Base-by-base conservation (phyloP, 2,797 vertebrate species). In the Serranus cabrilla region DNA sequence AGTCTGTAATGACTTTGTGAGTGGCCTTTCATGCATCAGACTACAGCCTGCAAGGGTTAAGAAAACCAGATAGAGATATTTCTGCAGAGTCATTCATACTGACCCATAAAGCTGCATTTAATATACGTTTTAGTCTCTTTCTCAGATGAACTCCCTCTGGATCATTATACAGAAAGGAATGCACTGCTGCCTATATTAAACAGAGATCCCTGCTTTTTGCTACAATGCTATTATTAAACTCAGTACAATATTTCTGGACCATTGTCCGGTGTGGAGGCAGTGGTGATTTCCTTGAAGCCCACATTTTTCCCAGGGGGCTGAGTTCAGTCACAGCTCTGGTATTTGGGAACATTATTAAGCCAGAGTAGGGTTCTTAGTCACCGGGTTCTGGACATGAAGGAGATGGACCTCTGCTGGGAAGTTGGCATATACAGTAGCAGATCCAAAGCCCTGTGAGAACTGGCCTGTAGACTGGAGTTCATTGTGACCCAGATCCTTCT, bases 301-400 rank as follows among this genome's bases (percentile, higher is more conserved):
- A 85, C 78, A 69, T 63, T 71, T 83, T 86, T 82, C 86, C 89
- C 89, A 79, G 56, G 72, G 80, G 87, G 54, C 69, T 71, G 69
- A 71, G 63, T 79, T 87, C 77, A 83, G 81, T 93, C 89, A 92
- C 59, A 81, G 52, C 72, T 93, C 63, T 92, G 89, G 90, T 91
- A 94, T 95, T 92, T 89, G 68, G 52, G 71, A 86, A 86, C 40
- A 20, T 85, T 88, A 85, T 83, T 82, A 84, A 85, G 59, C 78
- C 65, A 81, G 72, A 85, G 78, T 76, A 42, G 63, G 62, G 77
- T 67, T 90, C 81, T 93, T 91, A 93, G 90, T 93, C 91, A 93
- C 72, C 83, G 73, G 43, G 72, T 76, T 72, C 61, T 74, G 71
- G 83, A 74, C 65, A 74, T 80, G 58, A 84, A 85, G 70, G 71